Evolutionary conservation across 2,888 invertebrate species (phyloP).

Genomic region (Scrobipalpa costella): DNA sequence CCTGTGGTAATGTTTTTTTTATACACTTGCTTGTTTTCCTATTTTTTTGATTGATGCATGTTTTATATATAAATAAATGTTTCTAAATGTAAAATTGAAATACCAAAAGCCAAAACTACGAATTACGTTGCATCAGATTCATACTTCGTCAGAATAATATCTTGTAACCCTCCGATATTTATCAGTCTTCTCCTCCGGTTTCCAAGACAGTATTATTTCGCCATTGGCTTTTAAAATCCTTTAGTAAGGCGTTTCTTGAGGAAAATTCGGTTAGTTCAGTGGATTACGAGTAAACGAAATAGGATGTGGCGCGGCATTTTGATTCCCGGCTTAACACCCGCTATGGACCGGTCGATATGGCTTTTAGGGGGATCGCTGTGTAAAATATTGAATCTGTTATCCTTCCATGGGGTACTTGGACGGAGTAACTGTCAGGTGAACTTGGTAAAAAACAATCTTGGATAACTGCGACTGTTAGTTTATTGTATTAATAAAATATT

Average conservation of each 20-base stretch:
- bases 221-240: slow-evolving; percentile 1
- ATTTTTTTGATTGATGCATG: too few relatives aligned
- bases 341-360: slow-evolving; percentile 15
- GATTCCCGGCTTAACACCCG: slow-evolving; percentile 12
- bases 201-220: background rate
- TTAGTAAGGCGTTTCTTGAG: slow-evolving; percentile 8
- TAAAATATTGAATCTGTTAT: slow-evolving; percentile 23
- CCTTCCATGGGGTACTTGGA: background rate
- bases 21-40: too few relatives aligned
- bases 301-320: slow-evolving; percentile 21
- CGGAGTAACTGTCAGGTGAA: background rate
- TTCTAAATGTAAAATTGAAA: too few relatives aligned
- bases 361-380: slow-evolving; percentile 22
- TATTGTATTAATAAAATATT: background rate
- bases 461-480: background rate
- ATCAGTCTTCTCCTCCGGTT: background rate
- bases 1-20: too few relatives aligned
- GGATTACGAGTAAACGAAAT: slow-evolving; percentile 16
- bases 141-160: too few relatives aligned
- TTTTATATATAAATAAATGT: too few relatives aligned
- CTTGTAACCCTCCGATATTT: background rate
- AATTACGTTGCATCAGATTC: too few relatives aligned
- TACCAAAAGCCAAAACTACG: too few relatives aligned
- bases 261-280: slow-evolving; percentile 16
- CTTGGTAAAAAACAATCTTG: background rate